Evolutionary conservation across 2,797 vertebrate species (phyloP).

Genomic region (Scomberomorus guttatus): DNA sequence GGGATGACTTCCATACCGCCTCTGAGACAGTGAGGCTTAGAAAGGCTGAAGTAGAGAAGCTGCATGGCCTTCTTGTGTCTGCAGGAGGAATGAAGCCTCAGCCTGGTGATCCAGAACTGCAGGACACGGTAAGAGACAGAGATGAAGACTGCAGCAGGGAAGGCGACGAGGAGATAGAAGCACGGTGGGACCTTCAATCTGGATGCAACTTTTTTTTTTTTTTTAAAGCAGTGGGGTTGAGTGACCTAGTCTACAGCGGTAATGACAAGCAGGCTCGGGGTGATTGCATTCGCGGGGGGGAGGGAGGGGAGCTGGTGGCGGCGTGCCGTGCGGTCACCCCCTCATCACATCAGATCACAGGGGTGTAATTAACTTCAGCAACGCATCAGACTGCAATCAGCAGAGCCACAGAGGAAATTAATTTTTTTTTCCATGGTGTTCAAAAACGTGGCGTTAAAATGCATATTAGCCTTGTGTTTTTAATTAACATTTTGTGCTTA

Average conservation of each 20-base stretch:
- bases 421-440: conserved; percentile 63
- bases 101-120: conserved; percentile 42
- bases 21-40: conserved; percentile 30
- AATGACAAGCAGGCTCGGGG: conserved; percentile 52
- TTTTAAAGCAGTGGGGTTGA: conserved; percentile 10
- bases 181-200: conserved; percentile 34
- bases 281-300: conserved; percentile 53
- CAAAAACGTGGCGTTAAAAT: conserved; percentile 77
- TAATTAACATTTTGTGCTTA: conserved; percentile 85
- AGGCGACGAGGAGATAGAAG: conserved; percentile 13
- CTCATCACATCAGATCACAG: conserved; percentile 80
- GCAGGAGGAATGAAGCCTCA: conserved; percentile 44
- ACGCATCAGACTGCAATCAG: conserved; percentile 80
- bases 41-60: conserved; percentile 51
- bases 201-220: conserved; percentile 19
- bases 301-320: conserved; percentile 32
- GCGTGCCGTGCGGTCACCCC: conserved; percentile 60
- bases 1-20: conserved; percentile 24
- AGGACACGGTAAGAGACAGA: conserved; percentile 28
- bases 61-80: conserved; percentile 26
- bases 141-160: conserved; percentile 13
- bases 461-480: conserved; percentile 82
- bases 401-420: conserved; percentile 79
- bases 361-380: conserved; percentile 83
- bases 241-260: conserved; percentile 28